These are phyloP conservation scores for Diacarnus erythraeanus DNA, from an alignment of 37 sponge, comb jelly and placozoan species.

Conservation along the genomic window DNA sequence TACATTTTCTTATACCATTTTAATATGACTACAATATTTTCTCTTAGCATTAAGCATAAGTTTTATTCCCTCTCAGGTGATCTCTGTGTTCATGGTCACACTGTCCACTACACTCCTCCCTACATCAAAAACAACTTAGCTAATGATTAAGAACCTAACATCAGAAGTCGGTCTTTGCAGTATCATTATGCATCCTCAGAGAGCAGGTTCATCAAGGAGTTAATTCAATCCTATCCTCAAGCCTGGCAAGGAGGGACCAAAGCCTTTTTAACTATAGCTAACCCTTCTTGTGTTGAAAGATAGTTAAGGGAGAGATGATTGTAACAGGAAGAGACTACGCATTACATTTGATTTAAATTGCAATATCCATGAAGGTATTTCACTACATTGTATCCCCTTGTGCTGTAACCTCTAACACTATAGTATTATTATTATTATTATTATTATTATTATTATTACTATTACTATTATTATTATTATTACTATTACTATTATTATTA, in stretches of 20 bases:
- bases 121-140: conserved; percentile 14
- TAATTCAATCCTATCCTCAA: neutral
- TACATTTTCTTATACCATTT: no score
- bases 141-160: neutral
- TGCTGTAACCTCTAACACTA: neutral
- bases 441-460: no score
- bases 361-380: no score
- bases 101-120: conserved; percentile 69
- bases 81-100: conserved; percentile 51
- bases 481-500: no score
- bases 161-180: conserved; percentile 53
- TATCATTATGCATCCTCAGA: conserved; percentile 62
- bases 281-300: conserved; percentile 42
- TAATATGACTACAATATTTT: no score
- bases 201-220: conserved; percentile 40
- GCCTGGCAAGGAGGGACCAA: neutral
- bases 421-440: no score
- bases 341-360: conserved; percentile 18
- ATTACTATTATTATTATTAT: no score
- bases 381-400: no score
- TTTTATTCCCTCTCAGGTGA: no score
- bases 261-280: conserved; percentile 68
- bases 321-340: conserved; percentile 53
- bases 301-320: conserved; percentile 58
- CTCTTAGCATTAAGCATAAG: no score